Base-by-base conservation (phyloP, 2,797 vertebrate genomes). In the Catamblyrhynchus diadema region DNA sequence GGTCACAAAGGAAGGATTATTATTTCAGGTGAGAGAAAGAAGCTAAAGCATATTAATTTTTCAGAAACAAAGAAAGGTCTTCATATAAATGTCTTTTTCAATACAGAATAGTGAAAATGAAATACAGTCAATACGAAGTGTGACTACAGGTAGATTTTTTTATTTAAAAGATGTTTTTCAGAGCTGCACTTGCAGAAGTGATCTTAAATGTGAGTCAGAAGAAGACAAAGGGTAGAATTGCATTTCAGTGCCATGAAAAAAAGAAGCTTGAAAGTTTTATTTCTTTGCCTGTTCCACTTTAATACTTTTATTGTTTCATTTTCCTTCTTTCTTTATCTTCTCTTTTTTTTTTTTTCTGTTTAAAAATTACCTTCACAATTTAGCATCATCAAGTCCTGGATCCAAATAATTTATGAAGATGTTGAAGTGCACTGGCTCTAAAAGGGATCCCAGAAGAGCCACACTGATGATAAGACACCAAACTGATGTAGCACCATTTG, bases 21-120 rank as follows among this genome's bases (percentile, higher is more conserved):
- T 90, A 78, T 89, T 95, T 88, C 54, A 86, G 62, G 32, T 79
- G 47, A 79, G n/a, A 75, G 15, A 89, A 70, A 64, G 25, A 64
- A 93, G 42, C n/a, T 71, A 75, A 24, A 88, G 25, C 12, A 83
- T 51, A 93, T 83, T 95, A 75, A 86, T 95, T 92, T 90, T 88
- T 92, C 32, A 85, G 65, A 96, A 95, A 89, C 30, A 94, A 94
- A 64, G 14, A 54, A 83, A 84, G 6, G 2, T 78, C 88, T 83
- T 82, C 39, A 78, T 81, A 56, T 14, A 88, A 84, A 83, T n/a
- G 4, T 66, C 23, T 42, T 77, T 87, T 91, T 14, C 35, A 88
- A 88, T 53, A 74, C 3, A 86, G 54, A 92, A 53, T 25, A 86
- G 66, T 65, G 25, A 59, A 84, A 83, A 65, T 51, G 12, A 87